Conservation (phyloP, 2,888 invertebrate species). For the Mesorhabditis spiculigera region DNA sequence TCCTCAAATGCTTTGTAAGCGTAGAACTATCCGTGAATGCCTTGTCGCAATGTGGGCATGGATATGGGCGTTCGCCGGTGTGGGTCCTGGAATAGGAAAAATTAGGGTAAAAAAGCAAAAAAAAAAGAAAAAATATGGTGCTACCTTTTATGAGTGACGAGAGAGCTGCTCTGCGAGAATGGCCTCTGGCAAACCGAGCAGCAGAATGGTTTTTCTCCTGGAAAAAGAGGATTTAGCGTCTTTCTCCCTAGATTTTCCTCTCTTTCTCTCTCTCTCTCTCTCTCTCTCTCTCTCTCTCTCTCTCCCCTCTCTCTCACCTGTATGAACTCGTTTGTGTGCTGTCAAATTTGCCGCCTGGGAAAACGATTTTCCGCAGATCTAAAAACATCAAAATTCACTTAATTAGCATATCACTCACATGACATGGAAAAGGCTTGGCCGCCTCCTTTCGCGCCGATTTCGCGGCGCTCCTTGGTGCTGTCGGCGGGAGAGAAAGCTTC, state of each 20-base stretch:
- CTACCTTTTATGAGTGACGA: constrained; percentile 91
- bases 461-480: not conserved
- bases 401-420: constrained; percentile 3
- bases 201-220: constrained; percentile 94
- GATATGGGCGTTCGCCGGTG: constrained; percentile 90
- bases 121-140: constrained; percentile 1
- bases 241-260: too few species aligned
- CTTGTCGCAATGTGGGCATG: constrained; percentile 91
- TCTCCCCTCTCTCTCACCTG: constrained; percentile 18
- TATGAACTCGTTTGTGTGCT: constrained; percentile 88
- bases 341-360: constrained; percentile 92
- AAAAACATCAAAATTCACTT: constrained; percentile 12
- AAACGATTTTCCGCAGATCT: constrained; percentile 72
- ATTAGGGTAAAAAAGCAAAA: not conserved
- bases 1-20: constrained; percentile 89
- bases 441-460: not conserved
- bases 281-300: not conserved
- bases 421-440: not conserved
- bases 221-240: constrained; percentile 53
- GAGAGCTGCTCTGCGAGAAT: constrained; percentile 88
- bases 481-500: not conserved
- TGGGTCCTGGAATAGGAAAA: constrained; percentile 70
- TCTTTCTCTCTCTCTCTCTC: too few species aligned
- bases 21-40: constrained; percentile 98
- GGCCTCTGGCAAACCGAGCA: constrained; percentile 94